These are phyloP conservation scores for Halichoerus grypus DNA, from an alignment of 2,113 vertebrate genomes.

Conservation along the genomic window DNA sequence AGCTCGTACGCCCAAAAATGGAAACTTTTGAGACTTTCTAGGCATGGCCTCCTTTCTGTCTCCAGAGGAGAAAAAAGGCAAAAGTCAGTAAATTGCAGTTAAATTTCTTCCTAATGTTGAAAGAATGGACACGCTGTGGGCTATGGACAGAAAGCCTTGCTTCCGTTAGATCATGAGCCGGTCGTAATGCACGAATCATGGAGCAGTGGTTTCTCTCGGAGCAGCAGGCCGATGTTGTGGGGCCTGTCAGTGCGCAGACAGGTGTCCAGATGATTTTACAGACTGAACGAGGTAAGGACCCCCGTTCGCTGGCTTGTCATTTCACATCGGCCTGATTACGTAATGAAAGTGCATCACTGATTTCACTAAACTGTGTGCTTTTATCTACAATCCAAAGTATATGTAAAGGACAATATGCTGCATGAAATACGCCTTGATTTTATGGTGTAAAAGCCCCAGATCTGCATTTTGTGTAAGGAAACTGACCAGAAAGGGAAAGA, in stretches of 20 bases:
- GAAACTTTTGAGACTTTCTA: background rate
- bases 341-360: rapidly evolving
- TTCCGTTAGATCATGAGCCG: rapidly evolving
- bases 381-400: no score
- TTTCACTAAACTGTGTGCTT: background rate
- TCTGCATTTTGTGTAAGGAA: background rate
- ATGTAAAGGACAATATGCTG: rapidly evolving
- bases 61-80: background rate
- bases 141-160: background rate
- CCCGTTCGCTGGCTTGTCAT: rapidly evolving
- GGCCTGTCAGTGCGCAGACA: rapidly evolving
- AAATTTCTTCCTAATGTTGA: background rate
- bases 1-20: background rate
- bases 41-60: background rate
- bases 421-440: background rate
- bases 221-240: rapidly evolving
- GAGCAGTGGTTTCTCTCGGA: rapidly evolving
- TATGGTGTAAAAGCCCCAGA: background rate
- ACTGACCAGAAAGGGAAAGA: background rate
- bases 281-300: background rate
- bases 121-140: rapidly evolving
- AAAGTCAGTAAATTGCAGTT: background rate
- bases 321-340: rapidly evolving
- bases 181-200: rapidly evolving
- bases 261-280: background rate